Evolutionary conservation across 2,888 invertebrate species (phyloP).

Genomic region (Camponotus fellah): DNA sequence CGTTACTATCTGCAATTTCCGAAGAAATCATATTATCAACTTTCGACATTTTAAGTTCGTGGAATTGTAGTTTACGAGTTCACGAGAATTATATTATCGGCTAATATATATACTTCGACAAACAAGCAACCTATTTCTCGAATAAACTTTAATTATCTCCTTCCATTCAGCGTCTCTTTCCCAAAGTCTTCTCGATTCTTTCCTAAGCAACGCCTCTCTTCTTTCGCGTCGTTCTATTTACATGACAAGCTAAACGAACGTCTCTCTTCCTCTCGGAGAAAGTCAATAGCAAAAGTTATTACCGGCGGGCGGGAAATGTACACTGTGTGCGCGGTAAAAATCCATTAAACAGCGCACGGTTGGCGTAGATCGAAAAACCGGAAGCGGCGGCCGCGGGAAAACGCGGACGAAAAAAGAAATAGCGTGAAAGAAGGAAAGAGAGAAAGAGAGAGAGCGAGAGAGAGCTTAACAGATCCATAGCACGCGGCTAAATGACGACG

Average conservation of each 20-base stretch:
- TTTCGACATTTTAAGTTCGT: slow-evolving; percentile 12
- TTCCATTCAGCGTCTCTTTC: background rate
- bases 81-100: slow-evolving; percentile 19
- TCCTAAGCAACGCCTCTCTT: background rate
- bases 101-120: background rate
- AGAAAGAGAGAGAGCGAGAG: background rate
- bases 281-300: slow-evolving; percentile 41
- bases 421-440: background rate
- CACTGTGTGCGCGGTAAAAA: slow-evolving; percentile 59
- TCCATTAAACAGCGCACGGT: slow-evolving; percentile 66
- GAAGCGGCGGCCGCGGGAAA: slow-evolving; percentile 38
- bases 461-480: slow-evolving; percentile 31
- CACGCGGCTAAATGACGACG: slow-evolving; percentile 58
- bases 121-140: slow-evolving; percentile 20
- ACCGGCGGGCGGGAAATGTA: slow-evolving; percentile 26
- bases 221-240: background rate
- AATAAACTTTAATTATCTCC: slow-evolving; percentile 41
- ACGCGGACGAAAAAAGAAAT: slow-evolving; percentile 21
- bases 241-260: background rate
- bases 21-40: slow-evolving; percentile 41
- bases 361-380: slow-evolving; percentile 62
- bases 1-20: slow-evolving; percentile 18
- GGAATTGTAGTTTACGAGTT: slow-evolving; percentile 15
- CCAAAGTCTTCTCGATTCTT: background rate
- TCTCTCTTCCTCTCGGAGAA: slow-evolving; percentile 3